Evolutionary conservation across 2,113 vertebrate species (phyloP), one percentile per base, ranked within the genome.

Genomic region (Cepphus grylle): DNA sequence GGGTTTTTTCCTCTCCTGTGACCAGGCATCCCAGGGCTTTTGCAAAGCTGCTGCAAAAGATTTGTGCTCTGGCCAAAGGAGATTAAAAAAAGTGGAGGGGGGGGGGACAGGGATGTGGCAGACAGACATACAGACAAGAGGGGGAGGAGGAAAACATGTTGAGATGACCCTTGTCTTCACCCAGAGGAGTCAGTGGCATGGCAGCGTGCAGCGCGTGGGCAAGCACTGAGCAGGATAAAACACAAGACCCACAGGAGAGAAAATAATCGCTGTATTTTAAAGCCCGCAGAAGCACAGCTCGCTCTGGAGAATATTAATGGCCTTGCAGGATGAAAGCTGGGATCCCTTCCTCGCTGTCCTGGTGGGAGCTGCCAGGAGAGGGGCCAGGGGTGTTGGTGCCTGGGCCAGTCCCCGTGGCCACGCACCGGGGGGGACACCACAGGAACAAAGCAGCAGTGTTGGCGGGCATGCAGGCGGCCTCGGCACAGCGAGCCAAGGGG

Each of bases 381-480:
- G 50, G 38, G 45, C 30, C 0, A 0, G 63, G 59, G 27, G 18
- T 40, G 34, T 2, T 42, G 81, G 52, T 86, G 62, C 42, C 43
- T 3, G 0, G 50, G 27, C 26, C 0, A 2, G 47, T 45, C 62
- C 58, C 72, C 3, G 2, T 0, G 6, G 71, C 55, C 4, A 1
- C 0, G 6, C 18, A 0, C 52, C 4, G 26, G 47, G 1, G 29
- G 50, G 74, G 36, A 26, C 9, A 7, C 36, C 34, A 8, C 0
- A 1, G 55, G 40, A 81, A 91, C 67, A 96, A 88, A 94, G 81
- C 23, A 2, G 45, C 61, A 50, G 70, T 78, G 90, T 21, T 58
- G 65, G 69, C 1, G 4, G 63, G 93, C 40, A 14, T 49, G 49
- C 7, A 4, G 50, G 29, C 6, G 6, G 85, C 53, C 29, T 4